phyloP scores from a whole-genome alignment of 1,140 invertebrate genomes.

The Aricia agestis region DNA sequence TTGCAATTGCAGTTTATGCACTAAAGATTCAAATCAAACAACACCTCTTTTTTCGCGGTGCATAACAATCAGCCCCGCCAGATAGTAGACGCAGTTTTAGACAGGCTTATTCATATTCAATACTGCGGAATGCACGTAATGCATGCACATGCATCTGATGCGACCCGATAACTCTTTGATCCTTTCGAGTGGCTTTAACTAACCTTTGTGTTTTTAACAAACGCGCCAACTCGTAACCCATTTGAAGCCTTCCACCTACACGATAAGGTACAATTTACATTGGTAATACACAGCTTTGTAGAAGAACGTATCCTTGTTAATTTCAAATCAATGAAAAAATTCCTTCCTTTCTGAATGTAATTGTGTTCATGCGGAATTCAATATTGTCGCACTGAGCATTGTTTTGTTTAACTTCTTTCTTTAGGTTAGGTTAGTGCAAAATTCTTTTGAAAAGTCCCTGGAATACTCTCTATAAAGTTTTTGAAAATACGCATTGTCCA shows the following conservation, averaged over 20 bases:
- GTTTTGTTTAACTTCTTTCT: neutral
- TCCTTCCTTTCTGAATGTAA: neutral
- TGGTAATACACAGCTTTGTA: neutral
- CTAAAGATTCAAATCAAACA: neutral
- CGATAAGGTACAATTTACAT: neutral
- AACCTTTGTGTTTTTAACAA: constrained; percentile 23
- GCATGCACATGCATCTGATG: constrained; percentile 17
- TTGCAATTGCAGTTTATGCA: too few species aligned
- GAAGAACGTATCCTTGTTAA: constrained; percentile 4
- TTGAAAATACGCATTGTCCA: too few species aligned
- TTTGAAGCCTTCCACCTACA: neutral
- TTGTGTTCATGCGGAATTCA: neutral
- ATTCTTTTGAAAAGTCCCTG: too few species aligned
- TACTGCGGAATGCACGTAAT: constrained; percentile 12
- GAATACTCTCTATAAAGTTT: too few species aligned
- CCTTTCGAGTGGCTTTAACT: constrained; percentile 23
- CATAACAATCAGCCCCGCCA: neutral
- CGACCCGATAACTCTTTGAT: constrained; percentile 27
- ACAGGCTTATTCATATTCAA: constrained; percentile 24
- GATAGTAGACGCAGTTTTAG: constrained; percentile 1
- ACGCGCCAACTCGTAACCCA: neutral
- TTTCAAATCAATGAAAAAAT: constrained; percentile 12
- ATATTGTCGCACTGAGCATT: neutral
- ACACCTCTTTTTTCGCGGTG: neutral
- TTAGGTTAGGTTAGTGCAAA: too few species aligned